These are phyloP conservation scores for Autographa gamma DNA, from an alignment of 2,888 invertebrate species.

Conservation along the genomic window DNA sequence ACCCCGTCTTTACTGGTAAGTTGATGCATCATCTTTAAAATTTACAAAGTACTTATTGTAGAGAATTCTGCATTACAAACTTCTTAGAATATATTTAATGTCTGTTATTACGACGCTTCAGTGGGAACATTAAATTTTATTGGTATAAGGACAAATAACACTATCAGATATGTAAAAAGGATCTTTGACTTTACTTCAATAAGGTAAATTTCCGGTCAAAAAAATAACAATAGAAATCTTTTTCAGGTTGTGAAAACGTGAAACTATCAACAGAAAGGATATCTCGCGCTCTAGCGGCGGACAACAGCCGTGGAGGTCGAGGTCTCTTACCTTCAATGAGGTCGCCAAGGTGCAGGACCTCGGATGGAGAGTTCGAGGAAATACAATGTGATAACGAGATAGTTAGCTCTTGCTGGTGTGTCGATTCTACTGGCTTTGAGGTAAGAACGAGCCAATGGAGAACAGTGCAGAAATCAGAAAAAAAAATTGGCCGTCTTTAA, in stretches of 20 bases:
- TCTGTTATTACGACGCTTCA: no score
- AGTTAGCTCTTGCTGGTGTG: constrained; percentile 94
- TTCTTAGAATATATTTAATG: no score
- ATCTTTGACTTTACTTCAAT: no score
- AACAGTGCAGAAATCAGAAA: not conserved
- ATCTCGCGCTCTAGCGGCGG: constrained; percentile 82
- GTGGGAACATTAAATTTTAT: no score
- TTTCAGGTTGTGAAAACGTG: constrained; percentile 82
- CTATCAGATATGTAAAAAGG: no score
- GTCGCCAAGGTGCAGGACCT: constrained; percentile 92
- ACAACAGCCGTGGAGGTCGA: constrained; percentile 89
- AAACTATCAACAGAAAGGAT: constrained; percentile 82
- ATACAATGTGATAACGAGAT: constrained; percentile 93
- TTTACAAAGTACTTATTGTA: not conserved
- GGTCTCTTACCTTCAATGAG: constrained; percentile 90
- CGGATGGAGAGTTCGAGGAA: constrained; percentile 93
- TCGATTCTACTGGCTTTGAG: constrained; percentile 94
- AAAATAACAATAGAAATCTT: not conserved
- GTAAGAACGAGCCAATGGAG: constrained; percentile 59
- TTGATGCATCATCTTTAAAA: not conserved
- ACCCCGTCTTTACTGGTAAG: constrained; percentile 90
- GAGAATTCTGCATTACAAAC: no score
- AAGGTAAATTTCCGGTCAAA: no score
- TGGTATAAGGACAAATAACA: no score
- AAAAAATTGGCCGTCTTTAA: no score